Evolutionary conservation across 2,888 invertebrate genomes (phyloP), one percentile per base, ranked within the genome.

Genomic region (Xestia c-nigrum): DNA sequence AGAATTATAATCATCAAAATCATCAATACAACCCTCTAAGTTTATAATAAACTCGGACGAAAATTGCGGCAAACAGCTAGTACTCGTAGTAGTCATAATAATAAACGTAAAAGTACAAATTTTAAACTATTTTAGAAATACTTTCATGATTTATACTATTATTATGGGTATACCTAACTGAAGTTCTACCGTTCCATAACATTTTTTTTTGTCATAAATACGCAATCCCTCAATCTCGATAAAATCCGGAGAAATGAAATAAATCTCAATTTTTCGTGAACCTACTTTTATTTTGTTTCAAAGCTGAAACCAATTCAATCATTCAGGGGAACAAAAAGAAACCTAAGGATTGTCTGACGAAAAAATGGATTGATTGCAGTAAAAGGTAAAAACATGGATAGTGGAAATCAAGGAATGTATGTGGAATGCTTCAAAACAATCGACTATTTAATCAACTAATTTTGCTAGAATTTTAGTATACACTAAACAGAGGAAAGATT

Each of bases 231-330:
- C 5, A n/a, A 46, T 21, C 52, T 64, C 64, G n/a, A 66, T 74
- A 74, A 78, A 77, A 74, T 66, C 40, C 43, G 43, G 6, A 57
- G 67, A 72, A 55, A 31, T 24, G 46, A 63, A 50, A 86, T 80
- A 85, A 85, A 86, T 85, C 75, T 65, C 43, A 46, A 72, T 82
- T 65, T 74, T 72, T 77, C 77, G 10, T 43, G 19, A 46, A n/a
- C 21, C 24, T 12, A 61, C 24, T 79, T 81, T 76, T 74, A 72
- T 83, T 87, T 71, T 65, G 59, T 76, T 76, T 74, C 80, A 72
- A 52, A 59, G 57, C 57, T 74, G 67, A 81, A 74, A 69, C 59
- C 69, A 72, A 78, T 85, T 77, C 76, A 82, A 86, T 87, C 79
- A 86, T 79, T 87, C 77, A 82, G 50, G 24, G 16, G 57, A 78